Percentiles rank a stretch among this genome's conserved stretches.
phyloP scores from a whole-genome alignment of 2,797 vertebrate species.

The Characodon lateralis region DNA sequence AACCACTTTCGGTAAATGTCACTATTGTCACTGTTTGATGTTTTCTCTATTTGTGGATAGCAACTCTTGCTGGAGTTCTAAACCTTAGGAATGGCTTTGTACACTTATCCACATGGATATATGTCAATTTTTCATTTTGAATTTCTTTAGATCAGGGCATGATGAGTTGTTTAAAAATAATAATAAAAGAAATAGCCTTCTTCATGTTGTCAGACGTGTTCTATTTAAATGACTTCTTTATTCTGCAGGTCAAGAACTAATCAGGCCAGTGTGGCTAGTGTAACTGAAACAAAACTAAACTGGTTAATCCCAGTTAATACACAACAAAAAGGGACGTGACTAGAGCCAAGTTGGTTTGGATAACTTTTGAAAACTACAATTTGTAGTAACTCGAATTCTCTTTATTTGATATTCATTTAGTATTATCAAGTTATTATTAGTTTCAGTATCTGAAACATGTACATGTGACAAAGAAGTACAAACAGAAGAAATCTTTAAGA shows the following conservation, averaged over 20 bases:
- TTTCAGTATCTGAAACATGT: neutral
- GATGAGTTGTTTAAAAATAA: no score
- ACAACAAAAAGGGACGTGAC: neutral
- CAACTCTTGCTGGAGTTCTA: neutral
- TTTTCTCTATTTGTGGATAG: neutral
- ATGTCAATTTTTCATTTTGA: neutral
- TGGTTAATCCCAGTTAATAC: neutral
- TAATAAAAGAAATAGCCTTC: neutral
- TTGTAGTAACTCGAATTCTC: neutral
- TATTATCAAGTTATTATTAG: neutral
- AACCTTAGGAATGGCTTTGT: neutral
- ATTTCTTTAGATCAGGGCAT: neutral
- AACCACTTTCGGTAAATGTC: neutral
- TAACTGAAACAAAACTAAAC: neutral
- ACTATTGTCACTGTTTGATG: neutral
- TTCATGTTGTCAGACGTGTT: neutral
- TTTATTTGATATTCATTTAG: neutral
- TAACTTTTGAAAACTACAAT: neutral
- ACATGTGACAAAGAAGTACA: neutral
- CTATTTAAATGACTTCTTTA: neutral
- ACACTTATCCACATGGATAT: neutral
- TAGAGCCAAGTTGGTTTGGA: neutral
- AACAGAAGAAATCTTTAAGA: neutral
- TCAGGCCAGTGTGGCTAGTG: neutral
- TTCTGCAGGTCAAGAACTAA: neutral